phyloP scores from a whole-genome alignment of 2,113 vertebrate species.

The Lynx canadensis region DNA sequence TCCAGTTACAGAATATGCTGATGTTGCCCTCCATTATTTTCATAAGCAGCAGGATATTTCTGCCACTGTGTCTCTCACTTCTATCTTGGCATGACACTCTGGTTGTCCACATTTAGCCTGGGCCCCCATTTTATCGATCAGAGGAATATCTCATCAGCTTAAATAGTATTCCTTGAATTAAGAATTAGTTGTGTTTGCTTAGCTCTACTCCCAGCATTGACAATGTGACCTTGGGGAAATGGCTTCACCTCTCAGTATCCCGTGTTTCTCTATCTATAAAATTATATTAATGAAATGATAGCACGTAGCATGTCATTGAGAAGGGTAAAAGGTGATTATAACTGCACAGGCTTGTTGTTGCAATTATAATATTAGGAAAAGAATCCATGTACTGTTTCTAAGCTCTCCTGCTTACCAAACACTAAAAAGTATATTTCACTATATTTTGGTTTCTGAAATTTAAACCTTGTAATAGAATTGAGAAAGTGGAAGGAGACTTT shows the following conservation, averaged over 20 bases:
- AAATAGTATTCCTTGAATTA: constrained; percentile 59
- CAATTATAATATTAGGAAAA: constrained; percentile 5
- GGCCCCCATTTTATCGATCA: constrained; percentile 41
- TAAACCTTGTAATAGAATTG: constrained; percentile 46
- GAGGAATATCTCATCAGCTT: constrained; percentile 45
- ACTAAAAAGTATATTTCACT: constrained; percentile 11
- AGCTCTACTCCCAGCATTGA: background rate
- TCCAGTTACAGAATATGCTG: background rate
- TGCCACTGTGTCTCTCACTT: background rate
- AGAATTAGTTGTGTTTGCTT: constrained; percentile 52
- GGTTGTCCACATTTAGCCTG: background rate
- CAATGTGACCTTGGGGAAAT: constrained; percentile 52
- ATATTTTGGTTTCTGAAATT: constrained; percentile 45
- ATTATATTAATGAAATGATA: constrained; percentile 65
- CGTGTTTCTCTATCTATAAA: constrained; percentile 46
- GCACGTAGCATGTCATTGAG: background rate
- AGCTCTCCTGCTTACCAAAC: background rate
- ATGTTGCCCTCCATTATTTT: constrained; percentile 44
- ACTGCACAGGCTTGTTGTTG: background rate
- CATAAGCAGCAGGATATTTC: constrained; percentile 25
- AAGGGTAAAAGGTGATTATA: constrained; percentile 43
- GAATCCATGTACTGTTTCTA: background rate
- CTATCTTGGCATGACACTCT: background rate
- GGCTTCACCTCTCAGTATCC: background rate
- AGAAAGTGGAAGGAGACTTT: constrained; percentile 55